phyloP scores from a whole-genome alignment of 2,888 invertebrate genomes.

The Megamerina dolium region DNA sequence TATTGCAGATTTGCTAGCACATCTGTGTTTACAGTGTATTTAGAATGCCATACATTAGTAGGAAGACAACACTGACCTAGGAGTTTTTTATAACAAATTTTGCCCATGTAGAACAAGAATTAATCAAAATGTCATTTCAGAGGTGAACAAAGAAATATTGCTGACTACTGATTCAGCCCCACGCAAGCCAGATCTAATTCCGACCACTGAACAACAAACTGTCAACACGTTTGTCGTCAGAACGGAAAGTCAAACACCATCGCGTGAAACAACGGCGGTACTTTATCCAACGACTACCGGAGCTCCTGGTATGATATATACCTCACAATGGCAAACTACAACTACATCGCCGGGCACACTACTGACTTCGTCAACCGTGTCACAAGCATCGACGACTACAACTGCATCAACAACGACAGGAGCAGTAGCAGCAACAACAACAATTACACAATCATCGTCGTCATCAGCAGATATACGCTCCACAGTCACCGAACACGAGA shows the following conservation, averaged over 20 bases:
- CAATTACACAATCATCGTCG: slow-evolving; percentile 35
- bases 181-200: slow-evolving; percentile 33
- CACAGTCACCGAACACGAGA: slow-evolving; percentile 41
- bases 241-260: slow-evolving; percentile 27
- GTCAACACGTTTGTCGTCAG: slow-evolving; percentile 21
- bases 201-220: slow-evolving; percentile 52
- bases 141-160: slow-evolving; percentile 35
- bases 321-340: slow-evolving; percentile 19
- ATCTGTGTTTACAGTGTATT: no score
- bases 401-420: slow-evolving; percentile 29
- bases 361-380: no score
- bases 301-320: slow-evolving; percentile 16
- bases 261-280: slow-evolving; percentile 18
- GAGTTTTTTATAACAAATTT: no score
- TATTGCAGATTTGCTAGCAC: no score
- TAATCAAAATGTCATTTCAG: slow-evolving; percentile 32
- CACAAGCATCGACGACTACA: slow-evolving; percentile 24
- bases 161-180: slow-evolving; percentile 29
- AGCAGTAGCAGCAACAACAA: slow-evolving; percentile 32
- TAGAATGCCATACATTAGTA: no score
- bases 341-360: slow-evolving; percentile 12
- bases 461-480: slow-evolving; percentile 38
- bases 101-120: no score
- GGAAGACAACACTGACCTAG: no score
- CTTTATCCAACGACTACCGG: slow-evolving; percentile 15